Evolutionary conservation across 2,113 vertebrate genomes (phyloP).

Genomic region (Plecotus auritus): DNA sequence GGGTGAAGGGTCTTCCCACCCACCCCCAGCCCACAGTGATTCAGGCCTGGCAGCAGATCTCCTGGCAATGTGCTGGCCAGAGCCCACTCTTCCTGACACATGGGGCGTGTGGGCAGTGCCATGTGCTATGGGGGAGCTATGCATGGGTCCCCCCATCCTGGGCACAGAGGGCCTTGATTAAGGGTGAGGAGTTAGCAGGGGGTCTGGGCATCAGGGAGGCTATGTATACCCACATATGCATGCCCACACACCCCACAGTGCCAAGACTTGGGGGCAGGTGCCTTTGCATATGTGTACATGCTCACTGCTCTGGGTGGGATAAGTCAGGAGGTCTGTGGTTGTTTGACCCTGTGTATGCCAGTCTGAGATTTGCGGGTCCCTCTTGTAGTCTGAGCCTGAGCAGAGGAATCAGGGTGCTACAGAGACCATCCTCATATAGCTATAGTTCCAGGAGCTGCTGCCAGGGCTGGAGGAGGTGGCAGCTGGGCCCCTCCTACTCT

Average conservation of each 20-base stretch:
- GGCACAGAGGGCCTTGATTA: constrained; percentile 13
- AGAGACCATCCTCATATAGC: background rate
- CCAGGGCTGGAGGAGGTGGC: constrained; percentile 57
- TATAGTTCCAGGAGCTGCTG: constrained; percentile 47
- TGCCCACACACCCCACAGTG: background rate
- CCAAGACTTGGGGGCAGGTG: background rate
- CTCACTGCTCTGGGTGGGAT: background rate
- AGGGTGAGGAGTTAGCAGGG: background rate
- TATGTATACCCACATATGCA: background rate
- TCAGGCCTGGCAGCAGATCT: constrained; percentile 63
- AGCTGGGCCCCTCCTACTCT: constrained; percentile 62
- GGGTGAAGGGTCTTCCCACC: constrained; percentile 36
- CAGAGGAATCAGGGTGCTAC: background rate
- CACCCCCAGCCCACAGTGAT: constrained; percentile 50
- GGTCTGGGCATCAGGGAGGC: background rate
- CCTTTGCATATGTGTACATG: background rate
- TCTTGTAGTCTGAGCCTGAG: background rate
- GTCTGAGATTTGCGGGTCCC: background rate
- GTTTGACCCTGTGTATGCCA: background rate
- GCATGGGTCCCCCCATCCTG: constrained; percentile 17
- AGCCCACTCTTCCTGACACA: constrained; percentile 65
- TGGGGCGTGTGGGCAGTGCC: constrained; percentile 47
- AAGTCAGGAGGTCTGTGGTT: background rate
- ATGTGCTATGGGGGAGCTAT: constrained; percentile 53
- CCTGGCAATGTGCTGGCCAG: constrained; percentile 51